Evolutionary conservation across 37 sponge, comb jelly and placozoan genomes (phyloP).

Genomic region (Ephydatia muelleri): DNA sequence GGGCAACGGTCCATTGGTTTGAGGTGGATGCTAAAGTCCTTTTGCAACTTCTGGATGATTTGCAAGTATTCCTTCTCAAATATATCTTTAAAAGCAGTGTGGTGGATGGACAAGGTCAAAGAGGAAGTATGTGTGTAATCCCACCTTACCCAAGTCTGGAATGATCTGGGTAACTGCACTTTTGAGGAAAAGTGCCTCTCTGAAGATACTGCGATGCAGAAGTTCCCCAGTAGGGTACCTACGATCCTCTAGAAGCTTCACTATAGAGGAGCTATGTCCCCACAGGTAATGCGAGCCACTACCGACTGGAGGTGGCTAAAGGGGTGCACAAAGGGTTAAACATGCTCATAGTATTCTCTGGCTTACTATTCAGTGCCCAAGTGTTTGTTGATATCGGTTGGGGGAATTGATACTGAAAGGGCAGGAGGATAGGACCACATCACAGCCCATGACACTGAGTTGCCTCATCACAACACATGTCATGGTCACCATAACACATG

Average conservation of each 20-base stretch:
- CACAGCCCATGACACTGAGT: too few relatives aligned
- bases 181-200: slow-evolving; percentile 61
- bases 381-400: background rate
- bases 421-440: background rate
- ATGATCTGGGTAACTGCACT: slow-evolving; percentile 3
- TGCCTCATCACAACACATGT: too few relatives aligned
- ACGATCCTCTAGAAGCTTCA: slow-evolving; percentile 47
- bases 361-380: background rate
- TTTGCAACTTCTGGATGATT: slow-evolving; percentile 30
- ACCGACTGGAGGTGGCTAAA: slow-evolving; percentile 69
- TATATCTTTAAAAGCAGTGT: slow-evolving; percentile 18
- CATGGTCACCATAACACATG: too few relatives aligned
- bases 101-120: background rate
- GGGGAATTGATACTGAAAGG: background rate
- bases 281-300: slow-evolving; percentile 66
- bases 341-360: background rate
- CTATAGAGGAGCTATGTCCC: slow-evolving; percentile 46
- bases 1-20: slow-evolving; percentile 34
- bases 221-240: background rate
- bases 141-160: slow-evolving; percentile 42
- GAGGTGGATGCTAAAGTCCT: slow-evolving; percentile 14
- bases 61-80: slow-evolving; percentile 56
- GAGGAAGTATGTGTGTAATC: background rate
- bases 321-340: background rate
- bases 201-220: slow-evolving; percentile 39